Evolutionary conservation across 1,140 invertebrate species (phyloP).

Genomic region (Solenopsis invicta): DNA sequence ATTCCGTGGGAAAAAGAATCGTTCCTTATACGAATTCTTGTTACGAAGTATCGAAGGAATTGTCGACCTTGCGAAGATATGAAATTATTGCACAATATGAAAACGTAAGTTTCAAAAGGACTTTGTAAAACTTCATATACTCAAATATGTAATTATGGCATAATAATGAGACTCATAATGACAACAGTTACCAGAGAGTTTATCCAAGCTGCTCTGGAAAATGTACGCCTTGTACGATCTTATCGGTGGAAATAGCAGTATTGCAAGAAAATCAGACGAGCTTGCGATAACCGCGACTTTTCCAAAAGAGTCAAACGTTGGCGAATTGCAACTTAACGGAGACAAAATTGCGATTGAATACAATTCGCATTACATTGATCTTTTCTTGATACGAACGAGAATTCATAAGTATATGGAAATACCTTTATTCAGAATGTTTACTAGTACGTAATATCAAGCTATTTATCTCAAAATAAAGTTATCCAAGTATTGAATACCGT

Average conservation of each 20-base stretch:
- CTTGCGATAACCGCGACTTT: slow-evolving; percentile 78
- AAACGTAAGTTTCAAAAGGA: slow-evolving; percentile 78
- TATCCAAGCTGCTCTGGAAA: slow-evolving; percentile 77
- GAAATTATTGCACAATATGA: slow-evolving; percentile 77
- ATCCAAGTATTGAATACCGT: background rate
- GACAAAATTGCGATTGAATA: slow-evolving; percentile 78
- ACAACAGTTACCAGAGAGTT: slow-evolving; percentile 78
- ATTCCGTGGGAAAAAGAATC: slow-evolving; percentile 75
- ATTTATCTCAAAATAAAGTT: slow-evolving; percentile 1
- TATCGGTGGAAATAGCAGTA: slow-evolving; percentile 76
- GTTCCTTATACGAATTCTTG: slow-evolving; percentile 83
- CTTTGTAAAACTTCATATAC: slow-evolving; percentile 18
- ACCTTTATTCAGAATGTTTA: slow-evolving; percentile 76
- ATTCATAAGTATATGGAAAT: slow-evolving; percentile 83
- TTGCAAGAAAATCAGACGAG: slow-evolving; percentile 69
- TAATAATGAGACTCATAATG: slow-evolving; percentile 39
- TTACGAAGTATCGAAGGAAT: slow-evolving; percentile 83
- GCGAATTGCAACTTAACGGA: slow-evolving; percentile 79
- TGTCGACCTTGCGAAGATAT: slow-evolving; percentile 84
- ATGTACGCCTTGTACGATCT: slow-evolving; percentile 80
- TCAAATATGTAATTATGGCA: background rate
- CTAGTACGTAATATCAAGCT: slow-evolving; percentile 77
- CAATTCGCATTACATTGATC: slow-evolving; percentile 79
- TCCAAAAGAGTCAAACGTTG: slow-evolving; percentile 79
- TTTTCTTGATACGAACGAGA: slow-evolving; percentile 81